Percentiles rank a stretch among this genome's conserved stretches.
Conservation (phyloP, 2,113 vertebrate genomes). For the Pheucticus melanocephalus region DNA sequence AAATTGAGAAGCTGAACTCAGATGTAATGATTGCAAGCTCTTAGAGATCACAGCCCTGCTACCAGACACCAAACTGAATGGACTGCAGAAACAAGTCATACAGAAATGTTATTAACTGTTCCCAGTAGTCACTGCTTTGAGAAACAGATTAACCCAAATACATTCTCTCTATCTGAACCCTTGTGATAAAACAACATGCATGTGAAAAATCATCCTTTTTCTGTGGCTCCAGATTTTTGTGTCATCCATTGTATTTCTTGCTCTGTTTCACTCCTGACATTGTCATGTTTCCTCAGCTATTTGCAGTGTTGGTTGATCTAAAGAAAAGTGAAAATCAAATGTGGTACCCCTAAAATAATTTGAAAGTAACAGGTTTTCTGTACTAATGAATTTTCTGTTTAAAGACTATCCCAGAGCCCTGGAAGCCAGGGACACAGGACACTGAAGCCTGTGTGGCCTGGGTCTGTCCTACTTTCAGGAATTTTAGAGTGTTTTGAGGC, state of each 20-base stretch:
- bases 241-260: background rate
- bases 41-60: background rate
- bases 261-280: background rate
- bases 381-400: background rate
- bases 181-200: background rate
- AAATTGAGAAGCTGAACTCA: constrained; percentile 49
- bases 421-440: background rate
- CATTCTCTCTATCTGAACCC: background rate
- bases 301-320: background rate
- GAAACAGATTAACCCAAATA: background rate
- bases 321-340: background rate
- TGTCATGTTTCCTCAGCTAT: background rate
- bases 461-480: background rate
- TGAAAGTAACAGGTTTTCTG: background rate
- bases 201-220: background rate
- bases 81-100: background rate
- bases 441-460: background rate
- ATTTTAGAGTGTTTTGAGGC: background rate
- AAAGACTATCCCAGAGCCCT: background rate
- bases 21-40: constrained; percentile 20
- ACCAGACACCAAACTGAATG: background rate
- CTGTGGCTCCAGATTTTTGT: background rate
- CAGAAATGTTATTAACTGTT: constrained; percentile 28
- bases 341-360: background rate
- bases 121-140: background rate